phyloP scores from a whole-genome alignment of 2,888 invertebrate species.

The Drosophila nr. perissopoda region DNA sequence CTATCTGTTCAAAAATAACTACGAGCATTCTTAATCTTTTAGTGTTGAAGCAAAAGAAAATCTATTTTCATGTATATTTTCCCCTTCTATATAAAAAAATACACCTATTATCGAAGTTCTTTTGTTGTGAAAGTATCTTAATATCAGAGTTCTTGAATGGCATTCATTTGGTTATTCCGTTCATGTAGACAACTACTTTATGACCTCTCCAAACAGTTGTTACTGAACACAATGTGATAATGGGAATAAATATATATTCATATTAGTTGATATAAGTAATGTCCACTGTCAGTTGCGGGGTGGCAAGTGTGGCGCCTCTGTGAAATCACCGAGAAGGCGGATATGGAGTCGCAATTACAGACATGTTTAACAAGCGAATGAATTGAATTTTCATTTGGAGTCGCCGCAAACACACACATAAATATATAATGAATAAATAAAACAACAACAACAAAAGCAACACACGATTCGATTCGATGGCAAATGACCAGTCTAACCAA shows the following conservation, averaged over 20 bases:
- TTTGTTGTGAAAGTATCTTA: background rate
- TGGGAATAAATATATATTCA: background rate
- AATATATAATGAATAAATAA: slow-evolving; percentile 71
- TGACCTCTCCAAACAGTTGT: slow-evolving; percentile 1
- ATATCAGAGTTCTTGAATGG: background rate
- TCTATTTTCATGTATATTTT: background rate
- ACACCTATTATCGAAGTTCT: background rate
- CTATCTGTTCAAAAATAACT: background rate
- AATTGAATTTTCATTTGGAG: slow-evolving; percentile 65
- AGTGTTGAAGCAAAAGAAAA: no score
- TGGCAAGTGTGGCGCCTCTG: slow-evolving; percentile 48
- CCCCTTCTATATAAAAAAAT: background rate
- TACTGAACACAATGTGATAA: background rate
- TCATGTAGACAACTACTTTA: slow-evolving; percentile 16
- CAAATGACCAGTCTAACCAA: slow-evolving; percentile 29
- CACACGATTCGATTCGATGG: background rate
- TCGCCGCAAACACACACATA: slow-evolving; percentile 54
- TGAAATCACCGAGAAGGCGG: slow-evolving; percentile 28
- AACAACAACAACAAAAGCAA: background rate
- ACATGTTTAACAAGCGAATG: slow-evolving; percentile 43
- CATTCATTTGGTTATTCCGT: slow-evolving; percentile 18
- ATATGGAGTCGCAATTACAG: slow-evolving; percentile 31
- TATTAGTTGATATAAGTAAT: background rate
- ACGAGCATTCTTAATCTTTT: background rate
- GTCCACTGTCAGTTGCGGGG: background rate